phyloP scores from a whole-genome alignment of 2,888 invertebrate species.

The Pseudolycoriella hygida region DNA sequence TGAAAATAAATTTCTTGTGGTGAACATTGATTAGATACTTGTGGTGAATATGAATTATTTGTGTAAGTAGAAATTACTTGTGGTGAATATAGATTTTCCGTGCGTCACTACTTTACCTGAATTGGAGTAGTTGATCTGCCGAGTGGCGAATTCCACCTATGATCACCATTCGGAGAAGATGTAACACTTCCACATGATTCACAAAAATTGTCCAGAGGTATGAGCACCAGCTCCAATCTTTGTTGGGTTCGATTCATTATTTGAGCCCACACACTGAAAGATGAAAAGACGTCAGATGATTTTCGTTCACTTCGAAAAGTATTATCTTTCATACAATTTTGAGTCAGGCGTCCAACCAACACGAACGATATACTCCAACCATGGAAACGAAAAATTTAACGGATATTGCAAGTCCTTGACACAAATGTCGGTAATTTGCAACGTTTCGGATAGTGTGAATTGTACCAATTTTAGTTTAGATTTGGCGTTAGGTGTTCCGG shows the following conservation, averaged over 20 bases:
- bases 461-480: conserved; percentile 75
- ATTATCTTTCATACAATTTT: conserved; percentile 47
- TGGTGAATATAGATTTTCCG: too few relatives aligned
- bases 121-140: conserved; percentile 23
- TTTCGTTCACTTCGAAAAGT: background rate
- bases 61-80: too few relatives aligned
- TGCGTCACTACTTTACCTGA: too few relatives aligned
- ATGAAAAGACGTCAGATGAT: background rate
- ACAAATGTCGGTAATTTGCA: conserved; percentile 57
- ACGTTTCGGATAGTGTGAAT: conserved; percentile 40
- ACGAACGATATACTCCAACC: conserved; percentile 89
- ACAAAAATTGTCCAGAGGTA: conserved; percentile 63
- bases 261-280: conserved; percentile 73
- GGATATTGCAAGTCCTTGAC: conserved; percentile 60
- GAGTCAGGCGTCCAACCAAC: conserved; percentile 92
- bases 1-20: too few relatives aligned
- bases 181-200: conserved; percentile 30
- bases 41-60: too few relatives aligned
- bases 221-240: conserved; percentile 61
- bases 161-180: conserved; percentile 19
- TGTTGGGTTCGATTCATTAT: conserved; percentile 78
- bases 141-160: conserved; percentile 27
- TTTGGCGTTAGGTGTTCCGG: conserved; percentile 79
- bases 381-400: conserved; percentile 66
- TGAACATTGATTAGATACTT: too few relatives aligned